phyloP scores from a whole-genome alignment of 1,140 invertebrate genomes.

The Drosophila pectinifera region DNA sequence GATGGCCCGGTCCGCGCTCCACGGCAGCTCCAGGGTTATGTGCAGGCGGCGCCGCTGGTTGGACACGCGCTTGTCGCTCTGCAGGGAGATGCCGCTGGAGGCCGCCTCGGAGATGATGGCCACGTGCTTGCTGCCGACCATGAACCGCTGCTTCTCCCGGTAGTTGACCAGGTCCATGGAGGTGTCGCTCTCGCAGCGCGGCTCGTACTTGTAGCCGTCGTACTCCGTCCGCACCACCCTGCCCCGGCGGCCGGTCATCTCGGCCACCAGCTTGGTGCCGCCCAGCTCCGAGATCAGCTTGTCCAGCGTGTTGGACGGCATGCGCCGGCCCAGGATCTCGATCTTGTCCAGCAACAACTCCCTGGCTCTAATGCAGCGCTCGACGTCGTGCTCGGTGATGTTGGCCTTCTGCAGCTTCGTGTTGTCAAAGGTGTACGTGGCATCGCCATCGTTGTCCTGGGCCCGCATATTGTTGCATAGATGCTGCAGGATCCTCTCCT shows the following conservation, averaged over 20 bases:
- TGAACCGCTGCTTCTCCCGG: slow-evolving; percentile 94
- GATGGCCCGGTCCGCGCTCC: slow-evolving; percentile 99
- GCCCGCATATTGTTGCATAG: slow-evolving; percentile 49
- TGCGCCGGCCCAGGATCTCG: slow-evolving; percentile 92
- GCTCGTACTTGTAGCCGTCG: slow-evolving; percentile 95
- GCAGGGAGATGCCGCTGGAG: slow-evolving; percentile 97
- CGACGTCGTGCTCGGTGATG: slow-evolving; percentile 59
- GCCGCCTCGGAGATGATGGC: slow-evolving; percentile 99
- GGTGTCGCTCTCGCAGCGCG: slow-evolving; percentile 95
- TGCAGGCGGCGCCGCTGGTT: slow-evolving; percentile 97
- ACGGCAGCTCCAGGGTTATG: slow-evolving; percentile 98
- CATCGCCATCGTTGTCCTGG: slow-evolving; percentile 12
- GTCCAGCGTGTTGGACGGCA: slow-evolving; percentile 99
- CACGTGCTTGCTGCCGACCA: slow-evolving; percentile 98
- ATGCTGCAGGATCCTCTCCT: slow-evolving; percentile 62
- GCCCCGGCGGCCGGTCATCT: slow-evolving; percentile 99
- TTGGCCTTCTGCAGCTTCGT: slow-evolving; percentile 5
- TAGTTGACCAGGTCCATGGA: slow-evolving; percentile 98
- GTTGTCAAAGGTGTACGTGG: neutral
- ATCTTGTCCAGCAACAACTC: slow-evolving; percentile 94
- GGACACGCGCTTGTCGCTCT: slow-evolving; percentile 94
- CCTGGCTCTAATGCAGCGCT: slow-evolving; percentile 91
- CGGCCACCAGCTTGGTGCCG: slow-evolving; percentile 97
- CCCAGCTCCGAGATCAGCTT: slow-evolving; percentile 98
- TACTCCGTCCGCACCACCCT: slow-evolving; percentile 95